Conservation (phyloP, 2,888 invertebrate species). For the Yponomeuta evonymella region DNA sequence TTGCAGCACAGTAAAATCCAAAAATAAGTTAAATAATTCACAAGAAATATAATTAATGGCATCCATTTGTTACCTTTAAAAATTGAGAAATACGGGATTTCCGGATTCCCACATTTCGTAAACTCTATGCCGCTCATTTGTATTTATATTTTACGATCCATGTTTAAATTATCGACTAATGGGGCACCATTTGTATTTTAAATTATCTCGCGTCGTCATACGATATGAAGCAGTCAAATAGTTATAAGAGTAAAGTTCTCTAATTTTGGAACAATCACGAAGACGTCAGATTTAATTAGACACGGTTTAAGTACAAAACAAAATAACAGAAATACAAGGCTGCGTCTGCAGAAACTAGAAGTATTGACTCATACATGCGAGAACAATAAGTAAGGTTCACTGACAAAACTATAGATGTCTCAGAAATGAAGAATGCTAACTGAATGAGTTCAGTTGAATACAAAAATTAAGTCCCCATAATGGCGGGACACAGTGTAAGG, state of each 20-base stretch:
- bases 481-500: too few relatives aligned
- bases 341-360: too few relatives aligned
- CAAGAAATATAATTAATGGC: too few relatives aligned
- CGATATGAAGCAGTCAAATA: background rate
- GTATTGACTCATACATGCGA: too few relatives aligned
- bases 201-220: background rate
- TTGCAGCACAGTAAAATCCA: too few relatives aligned
- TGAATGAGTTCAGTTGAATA: too few relatives aligned
- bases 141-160: background rate
- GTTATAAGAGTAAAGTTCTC: background rate
- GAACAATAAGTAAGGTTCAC: too few relatives aligned
- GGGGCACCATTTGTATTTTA: background rate
- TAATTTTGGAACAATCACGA: constrained; percentile 11
- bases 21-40: too few relatives aligned
- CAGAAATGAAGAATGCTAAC: too few relatives aligned
- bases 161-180: background rate
- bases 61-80: too few relatives aligned
- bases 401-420: too few relatives aligned
- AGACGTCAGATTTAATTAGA: constrained; percentile 60
- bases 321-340: background rate
- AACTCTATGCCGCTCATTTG: background rate
- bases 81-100: background rate
- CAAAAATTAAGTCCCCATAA: too few relatives aligned
- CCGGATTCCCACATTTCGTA: background rate
- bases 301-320: constrained; percentile 35